Conservation (phyloP, 2,113 vertebrate species). For the Corythoichthys haematopterus region DNA sequence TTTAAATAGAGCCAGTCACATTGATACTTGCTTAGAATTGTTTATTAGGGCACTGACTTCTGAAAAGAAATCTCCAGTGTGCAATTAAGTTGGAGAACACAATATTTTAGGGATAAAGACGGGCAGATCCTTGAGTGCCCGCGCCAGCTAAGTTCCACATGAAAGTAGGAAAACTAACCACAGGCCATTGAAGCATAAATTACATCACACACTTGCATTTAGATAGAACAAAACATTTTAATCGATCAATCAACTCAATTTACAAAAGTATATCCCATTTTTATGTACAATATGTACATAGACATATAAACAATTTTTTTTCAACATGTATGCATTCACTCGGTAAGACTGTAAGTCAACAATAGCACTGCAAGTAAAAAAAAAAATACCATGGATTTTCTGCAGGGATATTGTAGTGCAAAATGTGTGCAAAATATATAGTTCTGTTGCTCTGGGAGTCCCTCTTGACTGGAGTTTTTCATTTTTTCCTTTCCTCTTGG, state of each 20-base stretch:
- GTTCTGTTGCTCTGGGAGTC: constrained; percentile 60
- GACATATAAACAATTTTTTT: constrained; percentile 66
- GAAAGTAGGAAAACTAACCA: constrained; percentile 41
- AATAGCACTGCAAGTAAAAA: constrained; percentile 52
- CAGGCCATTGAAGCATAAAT: constrained; percentile 31
- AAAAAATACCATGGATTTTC: constrained; percentile 60
- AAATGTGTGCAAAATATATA: constrained; percentile 64
- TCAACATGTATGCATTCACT: constrained; percentile 62
- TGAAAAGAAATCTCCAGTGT: constrained; percentile 27
- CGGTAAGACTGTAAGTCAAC: constrained; percentile 42
- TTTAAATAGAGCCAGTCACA: constrained; percentile 32
- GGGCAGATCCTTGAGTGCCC: constrained; percentile 28
- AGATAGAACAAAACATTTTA: constrained; percentile 71
- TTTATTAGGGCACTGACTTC: constrained; percentile 52
- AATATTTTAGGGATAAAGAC: constrained; percentile 40
- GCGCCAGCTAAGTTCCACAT: constrained; percentile 35
- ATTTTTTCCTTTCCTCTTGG: constrained; percentile 14
- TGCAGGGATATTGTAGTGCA: constrained; percentile 69
- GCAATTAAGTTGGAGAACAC: constrained; percentile 44
- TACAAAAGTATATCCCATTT: constrained; percentile 78
- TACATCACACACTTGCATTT: constrained; percentile 35
- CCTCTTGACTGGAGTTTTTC: constrained; percentile 40
- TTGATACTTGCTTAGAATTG: constrained; percentile 42
- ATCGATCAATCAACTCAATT: constrained; percentile 71
- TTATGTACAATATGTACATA: constrained; percentile 77